These are phyloP conservation scores for Procambarus virginalis DNA, from an alignment of 1,140 invertebrate genomes.

Conservation along the genomic window DNA sequence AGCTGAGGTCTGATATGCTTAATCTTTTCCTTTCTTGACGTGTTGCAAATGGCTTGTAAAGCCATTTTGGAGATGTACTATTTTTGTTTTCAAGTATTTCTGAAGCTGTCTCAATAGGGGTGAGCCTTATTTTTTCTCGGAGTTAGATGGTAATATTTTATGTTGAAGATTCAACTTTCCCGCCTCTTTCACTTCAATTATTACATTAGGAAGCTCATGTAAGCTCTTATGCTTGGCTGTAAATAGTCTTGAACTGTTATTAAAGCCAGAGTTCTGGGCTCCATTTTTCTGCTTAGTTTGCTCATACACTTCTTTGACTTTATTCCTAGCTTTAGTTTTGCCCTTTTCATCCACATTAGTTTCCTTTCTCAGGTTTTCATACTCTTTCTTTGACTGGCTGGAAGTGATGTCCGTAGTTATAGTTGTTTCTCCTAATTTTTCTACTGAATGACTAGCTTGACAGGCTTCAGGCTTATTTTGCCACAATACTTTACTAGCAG, in stretches of 20 bases:
- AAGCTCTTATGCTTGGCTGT: background rate
- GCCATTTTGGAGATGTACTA: background rate
- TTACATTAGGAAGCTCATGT: background rate
- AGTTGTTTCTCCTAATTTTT: background rate
- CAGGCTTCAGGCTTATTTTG: background rate
- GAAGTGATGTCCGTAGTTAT: background rate
- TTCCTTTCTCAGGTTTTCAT: background rate
- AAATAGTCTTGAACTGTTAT: background rate
- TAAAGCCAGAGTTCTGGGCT: background rate
- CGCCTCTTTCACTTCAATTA: conserved; percentile 23
- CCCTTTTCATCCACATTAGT: background rate
- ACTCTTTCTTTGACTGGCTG: background rate
- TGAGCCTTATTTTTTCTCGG: conserved; percentile 5
- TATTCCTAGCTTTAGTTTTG: background rate
- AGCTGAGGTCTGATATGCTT: background rate
- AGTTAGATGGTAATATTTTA: background rate
- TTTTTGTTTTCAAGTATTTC: background rate
- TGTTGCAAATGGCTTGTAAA: conserved; percentile 9
- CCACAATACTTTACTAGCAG: background rate
- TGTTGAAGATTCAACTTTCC: background rate
- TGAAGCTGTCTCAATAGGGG: conserved; percentile 15
- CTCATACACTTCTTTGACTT: background rate
- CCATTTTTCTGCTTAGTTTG: background rate
- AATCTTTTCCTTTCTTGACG: background rate
- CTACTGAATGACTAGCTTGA: background rate